Percentiles rank a stretch among this genome's conserved stretches.
Evolutionary conservation across 2,113 vertebrate species (phyloP).

Genomic region (Promerops cafer): DNA sequence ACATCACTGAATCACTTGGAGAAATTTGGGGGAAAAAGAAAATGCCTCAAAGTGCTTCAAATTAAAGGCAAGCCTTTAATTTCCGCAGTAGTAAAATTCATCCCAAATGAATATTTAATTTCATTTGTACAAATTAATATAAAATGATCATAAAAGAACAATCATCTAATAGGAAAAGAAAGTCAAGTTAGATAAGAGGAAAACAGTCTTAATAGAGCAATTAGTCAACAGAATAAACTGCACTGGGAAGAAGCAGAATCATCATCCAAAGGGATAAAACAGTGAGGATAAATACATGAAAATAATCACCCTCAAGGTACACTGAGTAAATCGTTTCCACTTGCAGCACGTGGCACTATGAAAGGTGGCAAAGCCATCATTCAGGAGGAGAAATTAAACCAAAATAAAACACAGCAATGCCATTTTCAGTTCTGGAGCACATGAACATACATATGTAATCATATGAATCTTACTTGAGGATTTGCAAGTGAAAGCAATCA

Average conservation of each 20-base stretch:
- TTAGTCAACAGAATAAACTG: conserved; percentile 27
- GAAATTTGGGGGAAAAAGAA: not conserved
- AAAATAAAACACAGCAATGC: not conserved
- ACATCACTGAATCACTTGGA: not conserved
- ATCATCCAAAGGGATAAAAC: not conserved
- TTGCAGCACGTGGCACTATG: not conserved
- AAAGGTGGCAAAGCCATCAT: not conserved
- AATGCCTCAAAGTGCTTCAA: not conserved
- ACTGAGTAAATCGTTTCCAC: accelerated
- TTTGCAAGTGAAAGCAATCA: not conserved
- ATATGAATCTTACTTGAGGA: not conserved
- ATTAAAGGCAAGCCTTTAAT: not conserved
- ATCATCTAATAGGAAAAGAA: conserved; percentile 27
- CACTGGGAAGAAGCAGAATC: not conserved
- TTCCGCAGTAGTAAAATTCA: conserved; percentile 15
- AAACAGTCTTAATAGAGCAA: conserved; percentile 39
- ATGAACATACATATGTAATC: not conserved
- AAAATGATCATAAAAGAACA: conserved; percentile 26
- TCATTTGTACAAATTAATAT: conserved; percentile 11
- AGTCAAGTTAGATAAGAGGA: conserved; percentile 29
- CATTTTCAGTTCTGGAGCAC: not conserved
- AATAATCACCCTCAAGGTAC: not conserved
- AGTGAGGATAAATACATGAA: not conserved
- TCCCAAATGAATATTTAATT: conserved; percentile 40
- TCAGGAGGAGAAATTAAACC: not conserved